Base-by-base conservation (phyloP, 2,113 vertebrate genomes). In the Leucosticte australis region DNA sequence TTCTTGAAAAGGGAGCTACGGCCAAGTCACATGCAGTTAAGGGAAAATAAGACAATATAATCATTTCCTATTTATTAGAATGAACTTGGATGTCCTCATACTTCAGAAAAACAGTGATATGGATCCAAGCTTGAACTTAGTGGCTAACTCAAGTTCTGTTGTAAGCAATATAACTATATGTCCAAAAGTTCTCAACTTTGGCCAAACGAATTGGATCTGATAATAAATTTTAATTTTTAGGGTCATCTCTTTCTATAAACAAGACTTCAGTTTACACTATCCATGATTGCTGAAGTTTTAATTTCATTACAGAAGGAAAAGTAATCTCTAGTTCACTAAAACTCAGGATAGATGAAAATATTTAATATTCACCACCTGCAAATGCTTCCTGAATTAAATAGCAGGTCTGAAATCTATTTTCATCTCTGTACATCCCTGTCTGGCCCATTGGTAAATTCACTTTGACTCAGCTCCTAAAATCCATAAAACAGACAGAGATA, bases 371-470 rank as follows among this genome's bases (percentile, higher is more conserved):
- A 63, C 24, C 56, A 83, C 86, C 52, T 41, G 64, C 44, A 92
- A 70, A 62, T 80, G 26, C 52, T 89, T 91, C 77, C 56, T 94
- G 74, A 92, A 89, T 84, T 87, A 92, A 93, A 84, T 87, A 90
- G 65, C 65, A 84, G 37, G 46, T 75, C 53, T 92, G 60, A 94
- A 86, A 73, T 82, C 65, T 92, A 69, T 90, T 90, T 96, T 93
- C 26, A 67, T 79, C 52, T 70, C 64, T 49, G 7, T 63, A 67
- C 7, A 56, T 70, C 44, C 31, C 42, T 68, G 85, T 77, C 73
- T 89, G 50, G 20, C 18, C 46, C 59, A 23, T 28, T 74, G 55
- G 56, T 30, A 92, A 76, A 86, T 55, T 92, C 77, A 39, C 35
- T 93, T 93, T 84, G 39, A 92, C 49, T 82, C 50, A 84, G 33